Evolutionary conservation across 2,888 invertebrate species (phyloP).

Genomic region (Epinotia bilunana): DNA sequence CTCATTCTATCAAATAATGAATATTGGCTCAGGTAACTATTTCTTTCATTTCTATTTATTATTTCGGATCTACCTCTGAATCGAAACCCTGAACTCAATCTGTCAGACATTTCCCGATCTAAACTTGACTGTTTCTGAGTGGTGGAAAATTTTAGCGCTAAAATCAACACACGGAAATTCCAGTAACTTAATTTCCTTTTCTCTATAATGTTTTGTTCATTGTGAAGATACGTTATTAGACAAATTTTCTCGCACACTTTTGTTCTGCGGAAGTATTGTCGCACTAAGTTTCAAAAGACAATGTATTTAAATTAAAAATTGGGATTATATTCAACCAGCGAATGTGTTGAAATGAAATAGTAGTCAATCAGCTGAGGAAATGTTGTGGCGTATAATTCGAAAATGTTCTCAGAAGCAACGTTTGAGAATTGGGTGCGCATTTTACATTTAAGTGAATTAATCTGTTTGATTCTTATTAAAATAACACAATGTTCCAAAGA

Average conservation of each 20-base stretch:
- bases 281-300: conserved; percentile 9
- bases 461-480: too few relatives aligned
- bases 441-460: too few relatives aligned
- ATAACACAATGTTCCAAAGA: too few relatives aligned
- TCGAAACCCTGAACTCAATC: too few relatives aligned
- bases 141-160: too few relatives aligned
- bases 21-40: too few relatives aligned
- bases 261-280: conserved; percentile 18
- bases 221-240: conserved; percentile 3
- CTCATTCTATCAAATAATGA: too few relatives aligned
- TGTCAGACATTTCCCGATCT: too few relatives aligned
- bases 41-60: too few relatives aligned
- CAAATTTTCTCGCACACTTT: background rate
- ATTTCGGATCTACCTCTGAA: too few relatives aligned
- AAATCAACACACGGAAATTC: too few relatives aligned
- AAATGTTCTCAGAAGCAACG: background rate
- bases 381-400: background rate
- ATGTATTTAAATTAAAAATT: background rate
- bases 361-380: conserved; percentile 1
- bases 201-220: background rate
- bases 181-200: background rate
- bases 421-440: background rate
- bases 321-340: background rate
- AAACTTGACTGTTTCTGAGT: too few relatives aligned
- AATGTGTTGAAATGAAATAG: conserved; percentile 8